Percentiles rank a stretch among this genome's conserved stretches.
These are phyloP conservation scores for Taenioides sp. DNA, from an alignment of 2,797 vertebrate species.

Conservation along the genomic window DNA sequence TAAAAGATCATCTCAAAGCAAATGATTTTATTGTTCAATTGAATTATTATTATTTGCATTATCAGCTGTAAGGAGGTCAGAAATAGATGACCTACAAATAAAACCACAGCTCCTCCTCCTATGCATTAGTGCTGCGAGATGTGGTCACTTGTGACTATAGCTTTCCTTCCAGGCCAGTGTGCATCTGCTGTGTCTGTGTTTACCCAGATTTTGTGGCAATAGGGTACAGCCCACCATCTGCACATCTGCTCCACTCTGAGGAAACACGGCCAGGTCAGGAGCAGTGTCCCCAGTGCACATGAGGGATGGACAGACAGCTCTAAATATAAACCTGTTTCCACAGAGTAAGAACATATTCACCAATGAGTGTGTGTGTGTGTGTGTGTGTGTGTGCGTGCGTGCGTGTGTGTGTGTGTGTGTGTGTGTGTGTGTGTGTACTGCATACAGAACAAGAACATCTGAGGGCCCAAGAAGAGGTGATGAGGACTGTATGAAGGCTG, in stretches of 20 bases:
- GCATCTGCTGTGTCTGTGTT: constrained; percentile 37
- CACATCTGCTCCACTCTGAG: constrained; percentile 54
- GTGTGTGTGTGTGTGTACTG: not conserved
- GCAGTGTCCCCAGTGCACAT: constrained; percentile 28
- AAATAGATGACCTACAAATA: not conserved
- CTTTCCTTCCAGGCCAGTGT: constrained; percentile 15
- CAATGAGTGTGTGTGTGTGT: not conserved
- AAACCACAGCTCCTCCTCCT: not conserved
- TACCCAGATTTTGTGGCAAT: constrained; percentile 23
- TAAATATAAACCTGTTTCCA: constrained; percentile 37
- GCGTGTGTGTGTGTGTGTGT: too few species aligned
- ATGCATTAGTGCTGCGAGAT: not conserved
- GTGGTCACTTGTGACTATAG: constrained; percentile 5
- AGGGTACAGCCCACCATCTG: constrained; percentile 33
- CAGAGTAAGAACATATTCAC: constrained; percentile 12
- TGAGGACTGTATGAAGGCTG: not conserved
- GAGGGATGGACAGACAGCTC: constrained; percentile 18
- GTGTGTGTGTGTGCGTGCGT: constrained; percentile 1
- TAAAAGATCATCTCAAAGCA: too few species aligned
- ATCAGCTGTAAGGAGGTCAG: not conserved
- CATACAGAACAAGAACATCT: not conserved
- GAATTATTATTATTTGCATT: not conserved
- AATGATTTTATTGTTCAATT: not conserved
- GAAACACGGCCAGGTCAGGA: constrained; percentile 58
- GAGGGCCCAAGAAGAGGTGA: constrained; percentile 10